These are phyloP conservation scores for Drosophila vallismaia DNA, from an alignment of 2,888 invertebrate species.

Conservation along the genomic window DNA sequence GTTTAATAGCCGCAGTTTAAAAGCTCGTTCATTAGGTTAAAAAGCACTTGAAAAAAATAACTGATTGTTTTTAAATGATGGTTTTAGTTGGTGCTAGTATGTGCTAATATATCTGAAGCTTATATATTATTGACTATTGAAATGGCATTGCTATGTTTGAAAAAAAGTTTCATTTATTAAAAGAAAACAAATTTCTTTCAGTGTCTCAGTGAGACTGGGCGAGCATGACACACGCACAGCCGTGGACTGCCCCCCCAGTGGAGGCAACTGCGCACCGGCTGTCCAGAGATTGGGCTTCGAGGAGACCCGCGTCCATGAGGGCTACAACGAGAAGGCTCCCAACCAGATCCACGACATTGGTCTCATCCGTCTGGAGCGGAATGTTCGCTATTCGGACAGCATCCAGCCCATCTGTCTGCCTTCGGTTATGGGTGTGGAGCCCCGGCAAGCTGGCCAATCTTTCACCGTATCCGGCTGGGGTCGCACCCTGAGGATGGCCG, in stretches of 20 bases:
- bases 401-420: conserved; percentile 87
- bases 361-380: conserved; percentile 86
- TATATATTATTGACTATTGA: no score
- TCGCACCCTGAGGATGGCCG: conserved; percentile 83
- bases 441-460: conserved; percentile 56
- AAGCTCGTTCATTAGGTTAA: conserved; percentile 25
- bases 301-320: conserved; percentile 87
- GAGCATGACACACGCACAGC: conserved; percentile 78
- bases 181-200: conserved; percentile 46
- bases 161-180: no score
- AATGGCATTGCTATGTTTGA: no score
- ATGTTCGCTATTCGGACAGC: conserved; percentile 85
- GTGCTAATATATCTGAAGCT: no score
- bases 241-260: conserved; percentile 81
- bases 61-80: no score
- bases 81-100: no score
- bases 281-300: conserved; percentile 87
- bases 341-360: conserved; percentile 90
- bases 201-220: conserved; percentile 78
- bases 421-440: conserved; percentile 58
- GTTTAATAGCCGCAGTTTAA: conserved; percentile 32
- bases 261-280: conserved; percentile 84
- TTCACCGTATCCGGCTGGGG: conserved; percentile 88
- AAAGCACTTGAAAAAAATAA: neutral
- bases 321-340: conserved; percentile 85